Evolutionary conservation across 2,888 invertebrate species (phyloP).

Genomic region (Magallana nippona): DNA sequence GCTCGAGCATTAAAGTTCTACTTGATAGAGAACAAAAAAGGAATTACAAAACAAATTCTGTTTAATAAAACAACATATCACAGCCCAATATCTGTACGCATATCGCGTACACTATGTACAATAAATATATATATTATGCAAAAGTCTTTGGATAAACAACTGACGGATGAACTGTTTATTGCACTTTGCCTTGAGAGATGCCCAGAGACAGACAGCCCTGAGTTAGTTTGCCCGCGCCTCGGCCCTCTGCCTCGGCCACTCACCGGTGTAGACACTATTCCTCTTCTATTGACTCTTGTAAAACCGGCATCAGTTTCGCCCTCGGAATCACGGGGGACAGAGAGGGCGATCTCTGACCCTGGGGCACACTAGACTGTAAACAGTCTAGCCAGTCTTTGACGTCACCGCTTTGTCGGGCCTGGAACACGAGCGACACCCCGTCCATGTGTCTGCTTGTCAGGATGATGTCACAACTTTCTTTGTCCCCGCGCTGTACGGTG

Average conservation of each 20-base stretch:
- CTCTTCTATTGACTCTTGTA: constrained; percentile 62
- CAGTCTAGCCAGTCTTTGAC: constrained; percentile 62
- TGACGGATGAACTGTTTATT: no score
- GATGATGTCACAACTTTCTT: constrained; percentile 52
- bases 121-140: no score
- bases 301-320: constrained; percentile 66
- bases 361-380: constrained; percentile 57
- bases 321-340: constrained; percentile 66
- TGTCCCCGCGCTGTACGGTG: constrained; percentile 52
- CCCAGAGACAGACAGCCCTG: no score
- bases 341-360: constrained; percentile 58
- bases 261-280: not conserved
- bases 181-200: no score
- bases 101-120: no score
- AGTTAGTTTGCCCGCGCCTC: no score
- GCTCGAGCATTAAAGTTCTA: no score
- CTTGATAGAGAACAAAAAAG: not conserved
- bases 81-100: no score
- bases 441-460: constrained; percentile 66
- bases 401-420: constrained; percentile 52
- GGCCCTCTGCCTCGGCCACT: no score
- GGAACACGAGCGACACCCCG: constrained; percentile 64
- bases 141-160: no score
- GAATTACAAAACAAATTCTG: not conserved
- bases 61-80: no score